Evolutionary conservation across 2,888 invertebrate genomes (phyloP), one percentile per base, ranked within the genome.

Genomic region (Drepanosiphum platanoidis): DNA sequence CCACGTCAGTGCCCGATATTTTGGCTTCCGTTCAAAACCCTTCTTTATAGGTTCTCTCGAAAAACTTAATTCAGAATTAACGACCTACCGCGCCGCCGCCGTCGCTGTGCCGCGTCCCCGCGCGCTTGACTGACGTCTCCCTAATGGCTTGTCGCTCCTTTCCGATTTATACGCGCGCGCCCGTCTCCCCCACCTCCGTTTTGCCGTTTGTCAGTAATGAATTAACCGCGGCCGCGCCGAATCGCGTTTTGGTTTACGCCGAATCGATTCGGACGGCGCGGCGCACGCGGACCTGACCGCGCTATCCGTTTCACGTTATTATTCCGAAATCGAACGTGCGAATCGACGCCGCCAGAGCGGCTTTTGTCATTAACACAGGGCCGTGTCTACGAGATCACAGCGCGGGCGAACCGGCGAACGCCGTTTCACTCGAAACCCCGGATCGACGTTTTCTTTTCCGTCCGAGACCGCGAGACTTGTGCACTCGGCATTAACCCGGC

Each of bases 1-100:
- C 83, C 83, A 83, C 74, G 83, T 75, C 83, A 74, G 83, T 64
- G 72, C 83, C 46, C 83, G 83, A 83, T 83, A 83, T 66, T 83
- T 75, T 83, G 83, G 83, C 83, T 83, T 66, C 75, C 74, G 83
- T 83, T 83, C 83, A 75, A 83, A 83, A 75, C 36, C 83, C 71
- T 74, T 83, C 74, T 71, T 81, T 52, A n/a, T n/a, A 52, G 58
- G 34, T 66, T 46, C 66, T 46, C 75, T 52, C 36, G 36, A 75
- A 39, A 83, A 83, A 75, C 83, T 83, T 83, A 75, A 83, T 52
- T 75, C 66, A 36, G 66, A 83, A 83, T 83, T 83, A 83, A 83
- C 75, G 75, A 75, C 66, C 74, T 46, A 32, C 36, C 30, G 52
- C 30, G 4, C 58, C 36, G 11, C 58, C 36, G 8, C 68, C 68